Base-by-base conservation (phyloP, 2,797 vertebrate species). In the Eospalax fontanierii region DNA sequence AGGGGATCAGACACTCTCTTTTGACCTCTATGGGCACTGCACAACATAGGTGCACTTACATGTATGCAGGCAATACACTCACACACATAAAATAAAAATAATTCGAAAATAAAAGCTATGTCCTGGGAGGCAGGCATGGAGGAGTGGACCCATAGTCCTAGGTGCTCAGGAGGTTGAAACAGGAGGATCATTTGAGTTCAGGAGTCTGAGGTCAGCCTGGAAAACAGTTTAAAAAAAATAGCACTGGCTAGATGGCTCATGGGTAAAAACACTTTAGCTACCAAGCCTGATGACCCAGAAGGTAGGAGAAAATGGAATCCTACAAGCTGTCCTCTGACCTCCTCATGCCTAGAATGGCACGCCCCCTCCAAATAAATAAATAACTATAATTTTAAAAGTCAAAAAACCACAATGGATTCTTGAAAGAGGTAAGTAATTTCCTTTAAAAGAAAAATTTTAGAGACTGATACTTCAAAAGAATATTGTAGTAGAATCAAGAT, bases 371-470 rank as follows among this genome's bases (percentile, higher is more conserved):
- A 30, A 33, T 65, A 83, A 46, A 66, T 33, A 82, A 30, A 28
- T 43, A 66, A 22, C 80, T 57, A 9, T 21, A 46, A 22, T 83
- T 83, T 14, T 12, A 65, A 66, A 83, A 66, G 61, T 46, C 33
- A 33, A n/a, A 83, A 46, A 40, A 73, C 40, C 33, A 4, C 18
- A 75, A 14, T 24, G 1, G 92, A 86, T 86, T 85, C 11, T 82
- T 85, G 6, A 83, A 89, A 92, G 35, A 87, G 54, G 65, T 79
- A 89, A 74, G 66, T 12, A 75, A 50, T 63, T 0, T 6, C 40
- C 71, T 87, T 28, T 57, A 82, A 40, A 86, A 30, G 33, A n/a
- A 88, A 28, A 91, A 74, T 90, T 78, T 92, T 90, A 87, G 71
- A 90, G 59, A 30, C 26, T 10, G 16, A 22, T 81, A 91, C 43